Base-by-base conservation (phyloP, 2,113 vertebrate genomes). In the Chaetura pelagica region DNA sequence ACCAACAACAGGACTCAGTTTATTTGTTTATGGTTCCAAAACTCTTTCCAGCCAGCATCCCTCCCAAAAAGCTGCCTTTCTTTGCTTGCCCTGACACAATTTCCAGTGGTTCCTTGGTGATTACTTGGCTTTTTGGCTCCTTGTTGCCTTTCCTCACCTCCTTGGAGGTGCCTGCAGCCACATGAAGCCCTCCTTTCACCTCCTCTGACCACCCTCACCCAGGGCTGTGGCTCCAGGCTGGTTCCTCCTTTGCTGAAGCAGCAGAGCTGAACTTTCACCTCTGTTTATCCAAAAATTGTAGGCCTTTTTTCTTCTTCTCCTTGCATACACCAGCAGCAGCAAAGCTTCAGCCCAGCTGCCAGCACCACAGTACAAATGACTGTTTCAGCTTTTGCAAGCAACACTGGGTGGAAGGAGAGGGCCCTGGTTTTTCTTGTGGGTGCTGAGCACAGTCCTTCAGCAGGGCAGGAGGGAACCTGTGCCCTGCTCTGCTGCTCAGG, bases 21-120 rank as follows among this genome's bases (percentile, higher is more conserved):
- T 96, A 85, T 95, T 96, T 95, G 93, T 93, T 94, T 67, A 44
- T 15, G 16, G 88, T 15, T 93, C 93, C 87, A 77, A 95, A 88
- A 82, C 2, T 23, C 78, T 77, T 87, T 89, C 87, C 87, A 92
- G 92, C 34, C 90, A 94, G 75, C 38, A 1, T 64, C 66, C 85
- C 80, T 72, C 84, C 85, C 91, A 64, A 87, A 85, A 95, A 73
- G 87, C 83, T 68, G 22, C 92, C 85, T 88, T 89, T 92, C 92
- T 94, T 80, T 1, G 18, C 91, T 48, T 61, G 17, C 73, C 57
- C 78, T 52, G 62, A 81, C 90, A 89, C 78, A 29, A 54, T 62
- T 94, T 88, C 71, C 82, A 93, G 71, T 6, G 46, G 51, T 64
- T 95, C 93, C 74, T 72, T 73, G 52, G 76, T 46, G 46, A 67